Base-by-base conservation (phyloP, 2,797 vertebrate genomes). In the Potorous gilbertii region DNA sequence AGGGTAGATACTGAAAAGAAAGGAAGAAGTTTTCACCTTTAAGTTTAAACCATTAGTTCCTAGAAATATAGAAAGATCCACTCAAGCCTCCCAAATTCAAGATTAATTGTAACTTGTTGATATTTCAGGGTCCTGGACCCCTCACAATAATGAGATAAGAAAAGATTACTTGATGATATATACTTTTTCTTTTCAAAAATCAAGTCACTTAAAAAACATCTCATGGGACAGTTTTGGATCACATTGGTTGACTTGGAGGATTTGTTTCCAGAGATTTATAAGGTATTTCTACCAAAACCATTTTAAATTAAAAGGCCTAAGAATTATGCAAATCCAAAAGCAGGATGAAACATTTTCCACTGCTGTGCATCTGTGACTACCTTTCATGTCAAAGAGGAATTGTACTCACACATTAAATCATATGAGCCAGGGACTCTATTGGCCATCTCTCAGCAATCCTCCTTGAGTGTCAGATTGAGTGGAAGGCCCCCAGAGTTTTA, bases 221-320 rank as follows among this genome's bases (percentile, higher is more conserved):
- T n/a, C n/a, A 74, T 40, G 96, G 96, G 94, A 94, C 95, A 90
- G 95, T 97, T 93, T 97, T 91, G 96, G 97, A 97, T 96, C 95
- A 3, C 28, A 92, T 94, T 95, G 93, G 18, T 74, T 97, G 97
- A 97, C 96, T 97, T 94, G 89, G 96, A 94, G 97, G 96, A 66
- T 93, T 96, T 96, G 55, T 97, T 97, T 95, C 56, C 97, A 92
- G 95, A 95, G 96, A 66, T 93, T 89, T 56, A 94, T 40, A 95
- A 96, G 96, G 96, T 96, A 96, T 98, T 98, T 98, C 92, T 96
- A 95, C 97, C 97, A 96, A 97, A 95, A 97, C 96, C 95, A 95
- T 92, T 31, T 97, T 97, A 98, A 95, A 96, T 96, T 31, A 96
- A 98, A 97, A 95, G 96, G 95, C 93, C 97, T 91, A 94, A 93